phyloP scores from a whole-genome alignment of 2,888 invertebrate species.

The Andrena minutula region DNA sequence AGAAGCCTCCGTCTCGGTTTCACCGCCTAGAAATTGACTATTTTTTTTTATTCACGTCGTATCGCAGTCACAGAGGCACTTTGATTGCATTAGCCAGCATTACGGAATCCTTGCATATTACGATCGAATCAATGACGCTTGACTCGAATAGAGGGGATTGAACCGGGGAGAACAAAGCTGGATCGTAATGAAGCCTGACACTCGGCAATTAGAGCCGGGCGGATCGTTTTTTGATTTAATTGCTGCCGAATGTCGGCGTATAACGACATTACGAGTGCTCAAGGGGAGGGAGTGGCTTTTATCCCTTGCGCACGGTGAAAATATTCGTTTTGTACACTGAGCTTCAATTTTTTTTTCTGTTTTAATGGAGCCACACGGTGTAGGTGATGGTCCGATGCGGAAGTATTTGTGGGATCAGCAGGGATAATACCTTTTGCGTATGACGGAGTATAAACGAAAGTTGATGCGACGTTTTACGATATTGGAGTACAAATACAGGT shows the following conservation, averaged over 20 bases:
- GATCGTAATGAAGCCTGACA: slow-evolving; percentile 63
- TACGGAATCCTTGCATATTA: slow-evolving; percentile 37
- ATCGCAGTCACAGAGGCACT: neutral
- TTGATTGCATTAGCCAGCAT: slow-evolving; percentile 41
- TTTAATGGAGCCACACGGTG: neutral
- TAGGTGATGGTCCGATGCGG: neutral
- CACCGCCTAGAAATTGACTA: neutral
- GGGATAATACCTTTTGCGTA: neutral
- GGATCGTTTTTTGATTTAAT: slow-evolving; percentile 65
- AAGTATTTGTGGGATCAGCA: neutral
- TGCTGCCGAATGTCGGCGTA: slow-evolving; percentile 41
- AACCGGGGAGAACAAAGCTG: slow-evolving; percentile 54
- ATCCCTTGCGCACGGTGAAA: slow-evolving; percentile 16
- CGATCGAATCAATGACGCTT: slow-evolving; percentile 53
- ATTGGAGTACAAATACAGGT: too few relatives aligned
- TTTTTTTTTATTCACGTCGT: slow-evolving; percentile 5
- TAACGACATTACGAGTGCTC: slow-evolving; percentile 42
- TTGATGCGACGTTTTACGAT: too few relatives aligned
- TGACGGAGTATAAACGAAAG: neutral
- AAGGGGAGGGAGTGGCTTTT: slow-evolving; percentile 25
- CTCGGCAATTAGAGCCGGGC: slow-evolving; percentile 46
- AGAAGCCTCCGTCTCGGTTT: neutral
- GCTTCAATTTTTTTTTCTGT: neutral
- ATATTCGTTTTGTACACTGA: neutral
- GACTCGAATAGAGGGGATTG: slow-evolving; percentile 48